A percentile compares a stretch with the other conserved stretches of the same genome.
Conservation (phyloP, 1,140 invertebrate genomes). For the Piezodorus guildinii region DNA sequence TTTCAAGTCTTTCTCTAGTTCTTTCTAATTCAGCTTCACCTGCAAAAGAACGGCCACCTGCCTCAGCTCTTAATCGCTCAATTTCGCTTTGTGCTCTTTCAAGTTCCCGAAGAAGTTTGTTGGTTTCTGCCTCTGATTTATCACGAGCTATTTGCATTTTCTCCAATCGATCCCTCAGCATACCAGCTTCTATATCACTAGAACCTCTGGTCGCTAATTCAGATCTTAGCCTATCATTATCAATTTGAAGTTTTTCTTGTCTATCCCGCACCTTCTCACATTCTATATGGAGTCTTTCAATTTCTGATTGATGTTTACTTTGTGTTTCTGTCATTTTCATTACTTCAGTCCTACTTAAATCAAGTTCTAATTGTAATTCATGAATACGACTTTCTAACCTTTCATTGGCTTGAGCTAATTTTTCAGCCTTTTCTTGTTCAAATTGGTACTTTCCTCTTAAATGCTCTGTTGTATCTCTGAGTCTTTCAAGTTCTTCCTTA, state of each 20-base stretch:
- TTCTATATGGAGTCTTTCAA: conserved; percentile 70
- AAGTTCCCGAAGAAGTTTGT: conserved; percentile 66
- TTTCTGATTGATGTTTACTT: conserved; percentile 62
- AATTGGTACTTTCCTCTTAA: conserved; percentile 78
- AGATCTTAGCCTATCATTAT: conserved; percentile 57
- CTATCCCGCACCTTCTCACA: conserved; percentile 73
- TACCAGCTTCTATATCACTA: conserved; percentile 61
- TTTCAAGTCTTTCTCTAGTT: conserved; percentile 72
- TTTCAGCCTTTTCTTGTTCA: conserved; percentile 64
- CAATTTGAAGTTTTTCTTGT: conserved; percentile 66
- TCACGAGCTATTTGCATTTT: conserved; percentile 68
- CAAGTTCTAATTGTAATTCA: conserved; percentile 64
- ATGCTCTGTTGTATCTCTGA: conserved; percentile 71
- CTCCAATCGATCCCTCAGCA: conserved; percentile 71
- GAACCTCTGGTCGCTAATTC: conserved; percentile 42
- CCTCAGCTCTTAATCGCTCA: conserved; percentile 32
- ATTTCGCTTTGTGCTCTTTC: conserved; percentile 44
- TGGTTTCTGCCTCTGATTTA: conserved; percentile 73
- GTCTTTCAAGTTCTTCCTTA: conserved; percentile 66
- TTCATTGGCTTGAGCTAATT: conserved; percentile 38
- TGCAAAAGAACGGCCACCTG: conserved; percentile 38
- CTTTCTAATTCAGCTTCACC: conserved; percentile 63
- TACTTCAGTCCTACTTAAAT: conserved; percentile 64
- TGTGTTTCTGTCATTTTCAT: conserved; percentile 53
- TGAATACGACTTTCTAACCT: conserved; percentile 66